Evolutionary conservation across 2,888 invertebrate species (phyloP).

Genomic region (Amphimallon solstitiale): DNA sequence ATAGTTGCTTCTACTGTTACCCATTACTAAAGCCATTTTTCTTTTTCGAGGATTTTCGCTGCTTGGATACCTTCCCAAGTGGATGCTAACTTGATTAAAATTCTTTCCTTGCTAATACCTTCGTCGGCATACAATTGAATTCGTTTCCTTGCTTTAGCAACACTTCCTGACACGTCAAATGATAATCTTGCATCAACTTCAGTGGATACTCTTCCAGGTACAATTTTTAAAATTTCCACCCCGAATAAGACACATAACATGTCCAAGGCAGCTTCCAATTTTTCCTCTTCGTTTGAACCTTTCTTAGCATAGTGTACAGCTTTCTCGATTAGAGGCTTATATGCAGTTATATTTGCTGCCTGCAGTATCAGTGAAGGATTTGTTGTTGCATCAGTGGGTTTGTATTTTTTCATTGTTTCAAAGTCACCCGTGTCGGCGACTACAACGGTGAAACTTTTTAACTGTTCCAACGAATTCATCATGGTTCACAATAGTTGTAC

Average conservation of each 20-base stretch:
- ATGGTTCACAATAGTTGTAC: conserved; percentile 58
- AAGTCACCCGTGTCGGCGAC: conserved; percentile 99
- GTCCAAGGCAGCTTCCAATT: conserved; percentile 88
- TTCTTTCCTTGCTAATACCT: conserved; percentile 90
- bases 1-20: too few relatives aligned
- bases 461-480: conserved; percentile 81
- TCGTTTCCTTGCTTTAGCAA: conserved; percentile 87
- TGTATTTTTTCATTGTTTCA: conserved; percentile 96
- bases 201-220: conserved; percentile 96
- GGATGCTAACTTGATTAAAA: conserved; percentile 96
- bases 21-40: too few relatives aligned
- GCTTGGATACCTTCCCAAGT: conserved; percentile 99
- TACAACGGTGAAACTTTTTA: conserved; percentile 89
- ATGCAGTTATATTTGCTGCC: conserved; percentile 94
- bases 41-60: conserved; percentile 90
- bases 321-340: conserved; percentile 87
- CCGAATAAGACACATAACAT: conserved; percentile 96
- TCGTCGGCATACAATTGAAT: conserved; percentile 90
- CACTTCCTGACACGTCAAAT: conserved; percentile 91
- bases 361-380: conserved; percentile 97
- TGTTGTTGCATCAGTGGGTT: conserved; percentile 99
- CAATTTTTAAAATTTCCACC: conserved; percentile 94
- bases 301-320: conserved; percentile 88
- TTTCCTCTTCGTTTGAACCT: conserved; percentile 76
- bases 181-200: conserved; percentile 97